Evolutionary conservation across 2,113 vertebrate genomes (phyloP).

Genomic region (Cyanistes caeruleus): DNA sequence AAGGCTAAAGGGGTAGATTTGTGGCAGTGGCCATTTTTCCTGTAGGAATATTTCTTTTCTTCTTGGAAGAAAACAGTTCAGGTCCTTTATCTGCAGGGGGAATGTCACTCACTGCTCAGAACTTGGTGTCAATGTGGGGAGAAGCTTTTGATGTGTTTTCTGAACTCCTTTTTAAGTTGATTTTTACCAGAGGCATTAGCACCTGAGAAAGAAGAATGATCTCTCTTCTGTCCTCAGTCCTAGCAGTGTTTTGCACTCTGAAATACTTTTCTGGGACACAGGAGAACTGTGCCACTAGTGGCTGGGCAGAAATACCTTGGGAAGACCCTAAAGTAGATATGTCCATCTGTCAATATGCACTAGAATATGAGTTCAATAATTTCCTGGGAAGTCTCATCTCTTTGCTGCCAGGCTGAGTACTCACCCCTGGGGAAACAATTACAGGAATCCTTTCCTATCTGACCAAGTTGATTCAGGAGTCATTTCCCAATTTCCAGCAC

Average conservation of each 20-base stretch:
- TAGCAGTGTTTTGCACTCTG: background rate
- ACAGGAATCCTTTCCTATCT: background rate
- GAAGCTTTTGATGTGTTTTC: background rate
- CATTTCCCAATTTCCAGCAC: background rate
- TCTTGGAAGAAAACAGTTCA: background rate
- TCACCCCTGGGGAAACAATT: rapidly evolving
- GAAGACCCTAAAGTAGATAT: background rate
- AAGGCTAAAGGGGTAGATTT: background rate
- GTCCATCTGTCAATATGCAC: background rate
- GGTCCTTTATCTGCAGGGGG: background rate
- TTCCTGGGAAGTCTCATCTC: background rate
- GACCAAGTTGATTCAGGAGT: background rate
- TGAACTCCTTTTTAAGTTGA: background rate
- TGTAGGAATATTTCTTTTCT: background rate
- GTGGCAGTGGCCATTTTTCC: background rate
- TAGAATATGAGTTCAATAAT: background rate
- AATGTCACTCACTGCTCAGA: background rate
- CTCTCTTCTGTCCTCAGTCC: background rate
- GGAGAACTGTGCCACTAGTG: background rate
- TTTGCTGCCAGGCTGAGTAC: background rate
- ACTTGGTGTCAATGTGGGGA: background rate
- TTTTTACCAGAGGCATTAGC: background rate
- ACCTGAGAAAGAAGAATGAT: background rate
- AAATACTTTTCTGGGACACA: background rate
- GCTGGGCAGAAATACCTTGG: background rate